These are phyloP conservation scores for Neoscelio sp. DNA, from an alignment of 2,888 invertebrate species.

Conservation along the genomic window DNA sequence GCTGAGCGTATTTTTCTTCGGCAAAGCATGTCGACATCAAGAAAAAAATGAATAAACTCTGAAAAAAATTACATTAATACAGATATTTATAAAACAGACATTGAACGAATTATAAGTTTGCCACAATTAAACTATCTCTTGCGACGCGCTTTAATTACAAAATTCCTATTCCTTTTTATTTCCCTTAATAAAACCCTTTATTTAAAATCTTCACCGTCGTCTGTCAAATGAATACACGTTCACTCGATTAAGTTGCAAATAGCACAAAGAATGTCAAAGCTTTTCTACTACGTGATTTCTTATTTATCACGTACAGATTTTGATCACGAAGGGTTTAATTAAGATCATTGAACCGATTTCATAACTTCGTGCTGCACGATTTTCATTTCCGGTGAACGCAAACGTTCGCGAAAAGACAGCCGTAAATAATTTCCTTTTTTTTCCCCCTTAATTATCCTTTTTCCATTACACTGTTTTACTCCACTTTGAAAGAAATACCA, in stretches of 20 bases:
- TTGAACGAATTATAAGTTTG: too few species aligned
- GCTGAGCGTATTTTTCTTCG: slow-evolving; percentile 53
- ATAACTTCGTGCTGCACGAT: slow-evolving; percentile 4
- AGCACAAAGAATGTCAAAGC: too few species aligned
- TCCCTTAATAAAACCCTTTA: too few species aligned
- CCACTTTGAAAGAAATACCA: too few species aligned
- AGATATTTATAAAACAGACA: too few species aligned
- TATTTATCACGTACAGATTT: slow-evolving; percentile 1
- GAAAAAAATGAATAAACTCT: slow-evolving; percentile 64
- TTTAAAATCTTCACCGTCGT: too few species aligned
- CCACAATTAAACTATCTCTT: too few species aligned
- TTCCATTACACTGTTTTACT: neutral
- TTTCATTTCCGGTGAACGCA: slow-evolving; percentile 27
- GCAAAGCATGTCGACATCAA: slow-evolving; percentile 71
- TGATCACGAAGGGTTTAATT: slow-evolving; percentile 9
- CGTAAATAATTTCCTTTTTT: slow-evolving; percentile 7
- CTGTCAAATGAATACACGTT: too few species aligned
- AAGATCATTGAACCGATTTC: slow-evolving; percentile 10
- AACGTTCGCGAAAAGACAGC: neutral
- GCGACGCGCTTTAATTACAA: too few species aligned
- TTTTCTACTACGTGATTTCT: neutral
- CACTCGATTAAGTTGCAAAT: too few species aligned
- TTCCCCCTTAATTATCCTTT: neutral
- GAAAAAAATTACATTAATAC: slow-evolving; percentile 6
- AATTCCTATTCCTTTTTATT: too few species aligned